Percentiles rank a stretch among this genome's conserved stretches.
Evolutionary conservation across 64 coral and sea anemone genomes (phyloP).

Genomic region (Montipora foliosa): DNA sequence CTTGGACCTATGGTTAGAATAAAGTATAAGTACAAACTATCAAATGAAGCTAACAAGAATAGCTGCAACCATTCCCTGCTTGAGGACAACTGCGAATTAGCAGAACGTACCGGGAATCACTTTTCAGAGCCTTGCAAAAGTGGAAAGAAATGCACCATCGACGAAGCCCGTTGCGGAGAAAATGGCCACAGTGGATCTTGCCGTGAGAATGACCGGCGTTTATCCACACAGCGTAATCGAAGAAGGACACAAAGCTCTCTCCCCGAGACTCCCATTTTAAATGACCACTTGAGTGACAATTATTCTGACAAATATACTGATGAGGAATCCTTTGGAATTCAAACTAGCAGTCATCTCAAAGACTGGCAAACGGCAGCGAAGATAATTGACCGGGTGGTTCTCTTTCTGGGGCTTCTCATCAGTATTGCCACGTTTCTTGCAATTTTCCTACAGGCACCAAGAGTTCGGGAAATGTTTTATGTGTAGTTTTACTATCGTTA

Average conservation of each 20-base stretch:
- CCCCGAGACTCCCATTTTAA: constrained; percentile 40
- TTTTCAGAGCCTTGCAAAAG: background rate
- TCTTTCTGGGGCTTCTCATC: constrained; percentile 70
- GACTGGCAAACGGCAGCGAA: constrained; percentile 88
- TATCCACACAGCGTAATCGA: constrained; percentile 12
- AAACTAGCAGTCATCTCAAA: constrained; percentile 15
- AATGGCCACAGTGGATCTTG: constrained; percentile 15
- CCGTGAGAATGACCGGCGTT: background rate
- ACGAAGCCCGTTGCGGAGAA: background rate
- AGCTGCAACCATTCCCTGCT: background rate
- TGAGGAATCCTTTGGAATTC: background rate
- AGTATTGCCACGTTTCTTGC: constrained; percentile 62
- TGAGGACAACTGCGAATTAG: constrained; percentile 61
- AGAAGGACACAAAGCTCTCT: constrained; percentile 28
- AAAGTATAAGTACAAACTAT: constrained; percentile 31
- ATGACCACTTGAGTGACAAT: constrained; percentile 11
- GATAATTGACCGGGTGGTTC: constrained; percentile 82
- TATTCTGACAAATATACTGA: background rate
- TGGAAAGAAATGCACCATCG: background rate
- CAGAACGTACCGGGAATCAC: constrained; percentile 9
- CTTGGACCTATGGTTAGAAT: constrained; percentile 74
- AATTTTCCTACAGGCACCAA: constrained; percentile 92
- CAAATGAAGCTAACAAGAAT: constrained; percentile 23
- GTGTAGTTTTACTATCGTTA: background rate
- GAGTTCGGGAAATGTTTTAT: constrained; percentile 63